phyloP scores from a whole-genome alignment of 2,113 vertebrate species.

The Odontesthes bonariensis region DNA sequence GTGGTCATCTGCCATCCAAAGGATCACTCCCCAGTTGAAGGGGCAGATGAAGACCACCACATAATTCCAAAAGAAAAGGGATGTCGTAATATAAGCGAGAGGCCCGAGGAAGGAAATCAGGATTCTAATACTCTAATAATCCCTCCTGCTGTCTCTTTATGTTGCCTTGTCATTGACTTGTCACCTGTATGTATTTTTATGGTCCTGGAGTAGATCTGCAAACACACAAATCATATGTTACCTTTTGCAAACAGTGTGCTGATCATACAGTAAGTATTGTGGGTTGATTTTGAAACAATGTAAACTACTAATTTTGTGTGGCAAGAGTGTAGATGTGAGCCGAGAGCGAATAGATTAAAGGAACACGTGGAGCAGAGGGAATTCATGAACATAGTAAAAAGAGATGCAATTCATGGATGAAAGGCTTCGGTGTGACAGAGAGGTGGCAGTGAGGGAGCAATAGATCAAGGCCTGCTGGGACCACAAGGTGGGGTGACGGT shows the following conservation, averaged over 20 bases:
- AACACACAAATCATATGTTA: not conserved
- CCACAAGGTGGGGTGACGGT: slow-evolving; percentile 36
- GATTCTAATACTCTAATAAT: not conserved
- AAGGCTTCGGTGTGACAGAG: slow-evolving; percentile 48
- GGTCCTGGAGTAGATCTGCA: no score
- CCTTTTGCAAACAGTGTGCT: not conserved
- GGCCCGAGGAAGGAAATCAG: not conserved
- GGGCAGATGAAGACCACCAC: no score
- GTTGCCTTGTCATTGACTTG: not conserved
- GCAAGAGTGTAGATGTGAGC: slow-evolving; percentile 5
- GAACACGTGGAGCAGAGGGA: slow-evolving; percentile 1
- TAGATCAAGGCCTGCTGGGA: slow-evolving; percentile 36
- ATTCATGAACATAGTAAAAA: slow-evolving; percentile 16
- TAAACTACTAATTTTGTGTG: slow-evolving; percentile 18
- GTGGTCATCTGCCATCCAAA: not conserved
- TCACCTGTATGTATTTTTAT: no score
- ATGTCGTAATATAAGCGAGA: no score
- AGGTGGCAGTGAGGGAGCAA: slow-evolving; percentile 39
- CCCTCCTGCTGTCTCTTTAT: not conserved
- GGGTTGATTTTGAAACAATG: not conserved
- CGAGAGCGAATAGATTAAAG: slow-evolving; percentile 12
- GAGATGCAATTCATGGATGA: slow-evolving; percentile 38
- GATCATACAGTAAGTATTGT: not conserved
- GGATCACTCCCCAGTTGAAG: no score
- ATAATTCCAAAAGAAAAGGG: no score